Conservation (phyloP, 2,113 vertebrate genomes). For the Helogale parvula region DNA sequence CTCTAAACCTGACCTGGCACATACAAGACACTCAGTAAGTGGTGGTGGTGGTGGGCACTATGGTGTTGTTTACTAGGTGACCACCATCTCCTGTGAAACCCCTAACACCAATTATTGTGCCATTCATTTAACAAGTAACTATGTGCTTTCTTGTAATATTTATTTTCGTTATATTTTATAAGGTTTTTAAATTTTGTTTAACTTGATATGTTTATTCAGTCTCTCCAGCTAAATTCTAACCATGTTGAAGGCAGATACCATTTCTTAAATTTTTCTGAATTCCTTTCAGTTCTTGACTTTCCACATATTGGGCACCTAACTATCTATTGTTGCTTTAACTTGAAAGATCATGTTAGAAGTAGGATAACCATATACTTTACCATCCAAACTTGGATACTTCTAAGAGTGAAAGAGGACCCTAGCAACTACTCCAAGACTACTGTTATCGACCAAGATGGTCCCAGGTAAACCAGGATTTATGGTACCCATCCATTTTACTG, state of each 20-base stretch:
- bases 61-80: neutral
- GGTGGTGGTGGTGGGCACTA: neutral
- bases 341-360: neutral
- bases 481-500: neutral
- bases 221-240: neutral
- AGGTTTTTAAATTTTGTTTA: conserved; percentile 27
- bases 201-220: conserved; percentile 14
- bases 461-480: neutral
- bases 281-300: neutral
- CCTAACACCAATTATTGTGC: neutral
- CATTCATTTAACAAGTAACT: neutral
- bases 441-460: neutral
- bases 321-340: conserved; percentile 6
- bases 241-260: neutral
- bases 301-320: neutral
- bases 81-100: neutral
- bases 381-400: neutral
- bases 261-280: conserved; percentile 42
- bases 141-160: neutral
- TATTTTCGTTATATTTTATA: conserved; percentile 10
- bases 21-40: neutral
- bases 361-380: neutral
- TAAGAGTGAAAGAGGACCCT: neutral
- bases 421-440: neutral
- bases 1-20: neutral